Conservation (phyloP, 2,888 invertebrate species). For the Ophion slaviceki region DNA sequence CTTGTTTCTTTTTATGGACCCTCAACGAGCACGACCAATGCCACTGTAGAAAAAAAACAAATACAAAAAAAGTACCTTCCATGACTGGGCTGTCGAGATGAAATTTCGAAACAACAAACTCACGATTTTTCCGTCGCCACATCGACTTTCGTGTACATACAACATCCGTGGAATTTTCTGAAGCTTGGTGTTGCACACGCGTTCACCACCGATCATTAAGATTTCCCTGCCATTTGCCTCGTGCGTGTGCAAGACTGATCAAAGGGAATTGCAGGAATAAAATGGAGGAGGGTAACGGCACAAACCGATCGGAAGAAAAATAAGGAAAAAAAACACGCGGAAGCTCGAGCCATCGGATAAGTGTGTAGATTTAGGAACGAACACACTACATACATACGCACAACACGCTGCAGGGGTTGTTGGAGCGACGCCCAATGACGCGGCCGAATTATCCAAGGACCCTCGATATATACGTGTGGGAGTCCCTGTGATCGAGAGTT, state of each 20-base stretch:
- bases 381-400: background rate
- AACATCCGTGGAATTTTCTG: too few relatives aligned
- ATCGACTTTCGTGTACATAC: too few relatives aligned
- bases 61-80: too few relatives aligned
- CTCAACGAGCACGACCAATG: too few relatives aligned
- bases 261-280: background rate
- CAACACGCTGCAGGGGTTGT: conserved; percentile 39
- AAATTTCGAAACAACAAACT: background rate
- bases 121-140: background rate
- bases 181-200: conserved; percentile 3
- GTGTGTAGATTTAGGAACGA: too few relatives aligned
- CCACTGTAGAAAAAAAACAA: too few relatives aligned
- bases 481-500: conserved; percentile 43
- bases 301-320: background rate
- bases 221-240: conserved; percentile 44
- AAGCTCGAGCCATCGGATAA: conserved; percentile 22
- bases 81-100: too few relatives aligned
- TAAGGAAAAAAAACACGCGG: background rate
- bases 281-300: background rate
- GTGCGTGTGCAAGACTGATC: conserved; percentile 1
- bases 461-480: conserved; percentile 33
- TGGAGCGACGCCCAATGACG: conserved; percentile 61
- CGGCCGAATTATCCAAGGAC: conserved; percentile 54
- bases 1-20: too few relatives aligned
- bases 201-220: conserved; percentile 39